Base-by-base conservation (phyloP, 2,888 invertebrate species). In the Dicycla oo region DNA sequence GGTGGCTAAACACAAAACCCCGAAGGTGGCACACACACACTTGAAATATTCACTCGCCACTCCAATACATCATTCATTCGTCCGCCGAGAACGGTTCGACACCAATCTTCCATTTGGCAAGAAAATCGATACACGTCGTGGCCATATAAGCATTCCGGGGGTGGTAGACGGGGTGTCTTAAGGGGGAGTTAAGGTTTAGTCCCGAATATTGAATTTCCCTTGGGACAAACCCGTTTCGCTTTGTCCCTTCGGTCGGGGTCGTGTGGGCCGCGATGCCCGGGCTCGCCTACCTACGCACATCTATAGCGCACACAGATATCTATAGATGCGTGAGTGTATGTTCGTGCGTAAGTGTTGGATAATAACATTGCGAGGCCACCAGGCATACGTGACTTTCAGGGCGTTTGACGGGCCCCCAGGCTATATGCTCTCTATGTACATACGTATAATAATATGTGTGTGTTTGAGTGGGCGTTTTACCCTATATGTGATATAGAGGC, bases 171-270 rank as follows among this genome's bases (percentile, higher is more conserved):
- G 95, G 95, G 94, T 91, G 95, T 92, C 93, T 95, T 94, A 94
- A 94, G 94, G 96, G 90, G 96, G 96, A 94, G 96, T 94, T 95
- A 96, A 94, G 96, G 95, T 96, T 96, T 96, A 96, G 96, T 95
- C 96, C 96, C 96, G 96, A 96, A 96, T 96, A 96, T 96, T 96
- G 96, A 96, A 96, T 96, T 96, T 96, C 96, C 96, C 96, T 94
- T 94, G 96, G 96, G 96, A 96, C 96, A 95, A 96, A 96, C 96
- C 96, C 96, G 96, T 96, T 96, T 96, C 95, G 92, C 95, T 95
- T 95, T 96, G 95, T 95, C 95, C 96, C 95, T 96, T 95, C 91
- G 92, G 91, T 90, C 93, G 94, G 95, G 95, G 95, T 95, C 95
- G 95, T 94, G 93, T 94, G 94, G 95, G 95, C 94, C 93, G 88